Conservation (phyloP, 2,797 vertebrate genomes). For the Eulemur albifrons region DNA sequence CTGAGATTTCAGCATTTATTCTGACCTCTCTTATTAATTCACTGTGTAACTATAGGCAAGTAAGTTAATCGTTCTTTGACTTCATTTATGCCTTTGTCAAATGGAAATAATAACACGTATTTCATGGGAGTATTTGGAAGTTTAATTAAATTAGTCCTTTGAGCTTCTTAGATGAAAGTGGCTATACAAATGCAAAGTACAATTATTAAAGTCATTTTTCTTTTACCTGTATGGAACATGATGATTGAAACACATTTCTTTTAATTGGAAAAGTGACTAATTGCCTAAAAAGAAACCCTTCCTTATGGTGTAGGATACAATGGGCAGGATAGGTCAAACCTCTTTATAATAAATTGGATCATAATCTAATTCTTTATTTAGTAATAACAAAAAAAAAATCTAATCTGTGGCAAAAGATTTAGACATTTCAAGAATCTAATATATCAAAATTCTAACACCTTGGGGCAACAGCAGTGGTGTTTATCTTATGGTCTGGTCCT, state of each 20-base stretch:
- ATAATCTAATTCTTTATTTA: slow-evolving; percentile 15
- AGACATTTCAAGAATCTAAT: background rate
- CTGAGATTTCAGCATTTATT: background rate
- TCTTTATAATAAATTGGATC: slow-evolving; percentile 28
- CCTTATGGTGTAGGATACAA: background rate
- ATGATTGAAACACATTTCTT: slow-evolving; percentile 66
- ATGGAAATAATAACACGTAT: slow-evolving; percentile 45
- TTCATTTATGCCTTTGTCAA: slow-evolving; percentile 52
- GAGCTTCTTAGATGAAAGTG: slow-evolving; percentile 60
- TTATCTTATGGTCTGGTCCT: background rate
- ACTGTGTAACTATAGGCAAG: background rate
- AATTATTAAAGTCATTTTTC: slow-evolving; percentile 48
- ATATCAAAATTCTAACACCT: background rate
- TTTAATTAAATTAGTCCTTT: slow-evolving; percentile 72
- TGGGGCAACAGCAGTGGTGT: background rate
- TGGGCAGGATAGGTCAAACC: background rate
- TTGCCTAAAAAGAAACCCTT: slow-evolving; percentile 43
- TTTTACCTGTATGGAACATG: slow-evolving; percentile 15
- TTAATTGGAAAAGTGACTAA: slow-evolving; percentile 72
- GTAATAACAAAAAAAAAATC: background rate
- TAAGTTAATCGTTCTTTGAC: slow-evolving; percentile 42
- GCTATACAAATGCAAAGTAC: slow-evolving; percentile 50
- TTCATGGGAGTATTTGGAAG: background rate
- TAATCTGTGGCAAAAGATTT: background rate
- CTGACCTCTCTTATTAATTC: background rate